Conservation (phyloP, 2,113 vertebrate species). For the Saccopteryx leptura region DNA sequence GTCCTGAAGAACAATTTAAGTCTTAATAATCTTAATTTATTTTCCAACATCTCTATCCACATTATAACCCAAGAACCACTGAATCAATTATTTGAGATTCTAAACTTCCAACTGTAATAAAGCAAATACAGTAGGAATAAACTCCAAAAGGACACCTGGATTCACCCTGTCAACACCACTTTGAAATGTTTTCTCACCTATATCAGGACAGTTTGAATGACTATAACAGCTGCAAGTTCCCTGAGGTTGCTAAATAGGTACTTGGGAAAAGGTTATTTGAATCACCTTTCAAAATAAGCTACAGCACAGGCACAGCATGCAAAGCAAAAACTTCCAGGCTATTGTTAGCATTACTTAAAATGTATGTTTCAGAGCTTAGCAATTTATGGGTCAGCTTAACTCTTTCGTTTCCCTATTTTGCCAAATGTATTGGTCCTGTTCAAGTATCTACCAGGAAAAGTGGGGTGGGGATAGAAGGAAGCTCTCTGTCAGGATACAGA, state of each 20-base stretch:
- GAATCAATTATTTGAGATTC: conserved; percentile 54
- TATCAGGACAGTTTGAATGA: conserved; percentile 63
- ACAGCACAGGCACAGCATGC: conserved; percentile 79
- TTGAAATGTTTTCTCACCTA: conserved; percentile 73
- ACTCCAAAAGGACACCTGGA: conserved; percentile 57
- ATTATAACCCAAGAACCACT: conserved; percentile 58
- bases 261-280: conserved; percentile 86
- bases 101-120: conserved; percentile 44
- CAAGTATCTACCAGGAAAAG: neutral
- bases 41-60: conserved; percentile 59
- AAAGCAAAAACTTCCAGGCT: conserved; percentile 78
- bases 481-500: neutral
- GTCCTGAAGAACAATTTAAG: conserved; percentile 61
- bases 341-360: conserved; percentile 73
- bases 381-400: conserved; percentile 67
- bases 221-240: conserved; percentile 87
- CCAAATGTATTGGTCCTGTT: conserved; percentile 56
- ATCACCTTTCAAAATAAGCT: conserved; percentile 87
- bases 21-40: conserved; percentile 59
- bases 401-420: conserved; percentile 71
- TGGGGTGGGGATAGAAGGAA: neutral
- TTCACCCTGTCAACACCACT: conserved; percentile 67
- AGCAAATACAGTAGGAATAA: conserved; percentile 55
- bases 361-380: conserved; percentile 60
- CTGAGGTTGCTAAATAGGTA: conserved; percentile 81